Conservation (phyloP, 2,113 vertebrate genomes). For the Bujurquina vittata region DNA sequence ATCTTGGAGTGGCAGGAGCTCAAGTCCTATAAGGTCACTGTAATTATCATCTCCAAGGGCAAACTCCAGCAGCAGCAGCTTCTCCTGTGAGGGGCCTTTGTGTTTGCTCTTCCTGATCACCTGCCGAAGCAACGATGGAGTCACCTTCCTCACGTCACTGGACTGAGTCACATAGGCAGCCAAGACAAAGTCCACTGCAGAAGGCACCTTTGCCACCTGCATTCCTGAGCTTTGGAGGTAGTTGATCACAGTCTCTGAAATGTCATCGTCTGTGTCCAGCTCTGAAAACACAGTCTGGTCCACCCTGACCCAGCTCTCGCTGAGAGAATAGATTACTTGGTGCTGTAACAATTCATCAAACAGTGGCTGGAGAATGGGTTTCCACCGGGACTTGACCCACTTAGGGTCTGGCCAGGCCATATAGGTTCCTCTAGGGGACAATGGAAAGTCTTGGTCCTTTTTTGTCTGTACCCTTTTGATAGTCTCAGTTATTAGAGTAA, state of each 20-base stretch:
- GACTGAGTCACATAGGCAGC: slow-evolving; percentile 69
- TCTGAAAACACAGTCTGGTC: slow-evolving; percentile 91
- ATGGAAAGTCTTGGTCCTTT: slow-evolving; percentile 84
- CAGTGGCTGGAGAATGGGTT: slow-evolving; percentile 88
- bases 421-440: slow-evolving; percentile 86
- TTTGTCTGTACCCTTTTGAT: slow-evolving; percentile 86
- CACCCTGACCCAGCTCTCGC: slow-evolving; percentile 86
- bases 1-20: slow-evolving; percentile 92
- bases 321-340: slow-evolving; percentile 87
- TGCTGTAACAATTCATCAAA: slow-evolving; percentile 88
- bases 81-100: slow-evolving; percentile 82
- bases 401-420: slow-evolving; percentile 89
- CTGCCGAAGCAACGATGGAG: slow-evolving; percentile 87
- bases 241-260: slow-evolving; percentile 85
- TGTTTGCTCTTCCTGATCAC: slow-evolving; percentile 87
- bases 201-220: slow-evolving; percentile 88
- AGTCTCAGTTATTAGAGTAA: slow-evolving; percentile 88
- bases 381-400: slow-evolving; percentile 88
- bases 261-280: slow-evolving; percentile 82
- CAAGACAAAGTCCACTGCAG: slow-evolving; percentile 83
- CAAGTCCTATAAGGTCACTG: slow-evolving; percentile 92
- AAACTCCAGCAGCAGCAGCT: slow-evolving; percentile 90
- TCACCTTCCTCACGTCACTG: slow-evolving; percentile 85
- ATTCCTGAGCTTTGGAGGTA: slow-evolving; percentile 96
- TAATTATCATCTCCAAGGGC: slow-evolving; percentile 90